Base-by-base conservation (phyloP, 1,140 invertebrate species). In the Zaprionus capensis region DNA sequence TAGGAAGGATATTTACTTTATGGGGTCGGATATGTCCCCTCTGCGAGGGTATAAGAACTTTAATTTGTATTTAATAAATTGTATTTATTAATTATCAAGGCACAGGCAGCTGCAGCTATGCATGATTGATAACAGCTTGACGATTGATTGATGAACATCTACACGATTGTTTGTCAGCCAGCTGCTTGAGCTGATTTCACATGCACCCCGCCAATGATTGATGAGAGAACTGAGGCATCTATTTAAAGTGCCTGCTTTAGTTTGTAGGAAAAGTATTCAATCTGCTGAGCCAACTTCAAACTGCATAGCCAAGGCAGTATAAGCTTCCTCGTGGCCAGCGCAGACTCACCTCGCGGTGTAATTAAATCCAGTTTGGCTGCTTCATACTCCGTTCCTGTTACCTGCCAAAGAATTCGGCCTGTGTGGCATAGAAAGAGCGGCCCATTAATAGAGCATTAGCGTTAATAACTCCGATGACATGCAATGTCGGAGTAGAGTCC, bases 381-480 rank as follows among this genome's bases (percentile, higher is more conserved):
- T 22, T 31, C 28, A 31, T 2, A 31, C 28, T 31, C 28, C 7
- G 28, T 20, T n/a, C 5, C 28, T 9, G 31, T 41, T 53, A 64
- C 46, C 62, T 64, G 62, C 17, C 7, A n/a, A 46, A 24, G 31
- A 57, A 55, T 55, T 44, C 20, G 11, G 12, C 1, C 5, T 5
- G 51, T 5, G 14, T 17, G 24, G 26, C 12, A 38, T 49, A 49
- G 24, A 51, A 41, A 41, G 34, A 12, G 31, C 17, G 59, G 41
- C 24, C 73, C 67, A 76, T 80, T 81, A 81, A 81, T 81, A 53
- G 74, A 65, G 73, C 69, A 80, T 80, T 80, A 80, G 58, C 56
- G 70, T 70, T 82, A 82, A 82, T 82, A 82, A 76, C 74, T 70
- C 44, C 53, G 73, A 82, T 82, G 80, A 80, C 80, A 82, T 82